These are phyloP conservation scores for Epizoanthus rinbou DNA, from an alignment of 92 coral and sea anemone species.

Conservation along the genomic window DNA sequence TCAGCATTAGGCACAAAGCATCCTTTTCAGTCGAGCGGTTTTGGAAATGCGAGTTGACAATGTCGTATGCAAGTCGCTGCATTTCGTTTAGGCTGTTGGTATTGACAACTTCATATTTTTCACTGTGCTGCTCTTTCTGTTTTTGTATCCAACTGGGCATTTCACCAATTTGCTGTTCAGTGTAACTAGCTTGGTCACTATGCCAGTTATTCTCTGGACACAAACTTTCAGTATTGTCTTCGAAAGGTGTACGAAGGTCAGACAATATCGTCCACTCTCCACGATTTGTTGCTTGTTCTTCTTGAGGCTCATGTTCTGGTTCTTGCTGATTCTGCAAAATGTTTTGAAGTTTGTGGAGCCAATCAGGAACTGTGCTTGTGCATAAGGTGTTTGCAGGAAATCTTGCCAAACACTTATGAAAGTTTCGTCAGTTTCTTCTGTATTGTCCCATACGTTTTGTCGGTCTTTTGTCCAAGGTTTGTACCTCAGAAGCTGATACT, in stretches of 20 bases:
- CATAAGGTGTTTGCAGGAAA: constrained; percentile 44
- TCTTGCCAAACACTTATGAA: constrained; percentile 46
- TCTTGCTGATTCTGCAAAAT: constrained; percentile 42
- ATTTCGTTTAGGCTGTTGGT: constrained; percentile 41
- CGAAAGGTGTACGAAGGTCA: constrained; percentile 51
- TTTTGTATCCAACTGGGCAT: constrained; percentile 55
- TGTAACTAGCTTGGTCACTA: constrained; percentile 28
- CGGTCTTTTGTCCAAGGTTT: constrained; percentile 54
- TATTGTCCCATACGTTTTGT: constrained; percentile 44
- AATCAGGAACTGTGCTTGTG: constrained; percentile 35
- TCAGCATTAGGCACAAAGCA: constrained; percentile 41
- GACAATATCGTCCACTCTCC: constrained; percentile 55
- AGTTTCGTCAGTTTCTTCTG: constrained; percentile 35
- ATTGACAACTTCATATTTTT: constrained; percentile 36
- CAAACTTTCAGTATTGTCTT: constrained; percentile 18
- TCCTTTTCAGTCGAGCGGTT: constrained; percentile 40
- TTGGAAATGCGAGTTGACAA: constrained; percentile 44
- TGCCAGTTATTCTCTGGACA: constrained; percentile 41
- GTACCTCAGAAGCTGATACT: constrained; percentile 61
- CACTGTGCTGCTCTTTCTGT: constrained; percentile 35
- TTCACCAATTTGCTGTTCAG: constrained; percentile 58
- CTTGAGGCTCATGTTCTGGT: constrained; percentile 29
- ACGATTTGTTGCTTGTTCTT: constrained; percentile 19
- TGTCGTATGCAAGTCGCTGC: constrained; percentile 48
- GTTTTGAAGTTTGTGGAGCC: constrained; percentile 48